A percentile compares a stretch with the other conserved stretches of the same genome.
phyloP scores from a whole-genome alignment of 2,113 vertebrate genomes.

The Merops nubicus region DNA sequence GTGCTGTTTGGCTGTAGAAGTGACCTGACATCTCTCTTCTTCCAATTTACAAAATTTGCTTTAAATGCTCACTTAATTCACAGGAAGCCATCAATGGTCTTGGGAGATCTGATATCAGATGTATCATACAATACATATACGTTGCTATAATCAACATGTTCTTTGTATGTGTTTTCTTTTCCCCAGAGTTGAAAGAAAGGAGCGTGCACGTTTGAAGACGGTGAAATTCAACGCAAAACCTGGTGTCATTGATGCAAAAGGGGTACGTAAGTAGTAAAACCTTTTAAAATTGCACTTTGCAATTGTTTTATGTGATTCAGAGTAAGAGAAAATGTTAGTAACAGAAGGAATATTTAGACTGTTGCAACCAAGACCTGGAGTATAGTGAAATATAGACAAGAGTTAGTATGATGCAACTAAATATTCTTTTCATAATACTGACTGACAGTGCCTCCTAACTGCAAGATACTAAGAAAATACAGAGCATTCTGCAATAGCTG shows the following conservation, averaged over 20 bases:
- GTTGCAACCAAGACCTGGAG: background rate
- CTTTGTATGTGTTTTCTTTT: conserved; percentile 38
- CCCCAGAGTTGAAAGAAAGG: conserved; percentile 93
- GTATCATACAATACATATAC: rapidly evolving
- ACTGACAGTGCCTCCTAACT: background rate
- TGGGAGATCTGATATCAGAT: background rate
- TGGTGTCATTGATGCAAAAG: conserved; percentile 92
- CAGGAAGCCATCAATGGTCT: background rate
- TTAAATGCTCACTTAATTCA: background rate
- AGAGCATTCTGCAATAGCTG: background rate
- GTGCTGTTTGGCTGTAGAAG: background rate
- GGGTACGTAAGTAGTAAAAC: conserved; percentile 81
- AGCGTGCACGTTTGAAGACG: conserved; percentile 94
- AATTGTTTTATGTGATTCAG: background rate
- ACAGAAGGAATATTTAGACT: background rate
- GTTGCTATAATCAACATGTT: background rate
- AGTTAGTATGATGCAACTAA: background rate
- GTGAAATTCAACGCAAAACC: conserved; percentile 97
- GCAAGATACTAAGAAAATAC: background rate
- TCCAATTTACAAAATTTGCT: background rate
- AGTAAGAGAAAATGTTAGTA: background rate
- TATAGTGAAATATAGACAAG: background rate
- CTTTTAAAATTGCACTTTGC: background rate
- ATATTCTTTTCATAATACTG: background rate
- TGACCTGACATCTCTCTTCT: background rate